These are phyloP conservation scores for Xestoiulus laeticollis DNA, from an alignment of 2,888 invertebrate species.

Conservation along the genomic window DNA sequence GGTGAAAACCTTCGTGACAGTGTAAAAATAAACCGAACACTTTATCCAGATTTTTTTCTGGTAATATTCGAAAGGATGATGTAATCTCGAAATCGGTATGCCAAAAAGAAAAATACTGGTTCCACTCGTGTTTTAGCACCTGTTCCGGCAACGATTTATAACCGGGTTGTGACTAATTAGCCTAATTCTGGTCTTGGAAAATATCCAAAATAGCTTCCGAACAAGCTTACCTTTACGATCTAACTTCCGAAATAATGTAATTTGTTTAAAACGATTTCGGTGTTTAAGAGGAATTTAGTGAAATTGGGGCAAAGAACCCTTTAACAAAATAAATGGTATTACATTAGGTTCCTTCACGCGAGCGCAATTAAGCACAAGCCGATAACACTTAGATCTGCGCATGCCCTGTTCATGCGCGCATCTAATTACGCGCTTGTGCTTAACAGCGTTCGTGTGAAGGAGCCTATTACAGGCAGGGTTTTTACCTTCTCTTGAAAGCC, in stretches of 20 bases:
- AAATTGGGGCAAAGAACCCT: conserved; percentile 5
- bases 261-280: not conserved
- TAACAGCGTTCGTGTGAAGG: no score
- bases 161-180: not conserved
- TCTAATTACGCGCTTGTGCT: no score
- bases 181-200: not conserved
- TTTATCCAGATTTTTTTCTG: not conserved
- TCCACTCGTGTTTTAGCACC: not conserved
- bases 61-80: not conserved
- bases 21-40: not conserved
- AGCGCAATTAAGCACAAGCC: no score
- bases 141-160: not conserved
- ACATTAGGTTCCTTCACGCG: no score
- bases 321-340: not conserved
- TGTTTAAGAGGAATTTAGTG: not conserved
- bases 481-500: not conserved
- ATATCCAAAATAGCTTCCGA: not conserved
- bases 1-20: not conserved
- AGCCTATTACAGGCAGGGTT: no score
- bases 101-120: not conserved
- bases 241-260: not conserved
- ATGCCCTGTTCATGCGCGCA: no score
- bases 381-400: no score
- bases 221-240: not conserved
- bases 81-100: not conserved